Conservation (phyloP, 2,797 vertebrate species). For the Myripristis murdjan region DNA sequence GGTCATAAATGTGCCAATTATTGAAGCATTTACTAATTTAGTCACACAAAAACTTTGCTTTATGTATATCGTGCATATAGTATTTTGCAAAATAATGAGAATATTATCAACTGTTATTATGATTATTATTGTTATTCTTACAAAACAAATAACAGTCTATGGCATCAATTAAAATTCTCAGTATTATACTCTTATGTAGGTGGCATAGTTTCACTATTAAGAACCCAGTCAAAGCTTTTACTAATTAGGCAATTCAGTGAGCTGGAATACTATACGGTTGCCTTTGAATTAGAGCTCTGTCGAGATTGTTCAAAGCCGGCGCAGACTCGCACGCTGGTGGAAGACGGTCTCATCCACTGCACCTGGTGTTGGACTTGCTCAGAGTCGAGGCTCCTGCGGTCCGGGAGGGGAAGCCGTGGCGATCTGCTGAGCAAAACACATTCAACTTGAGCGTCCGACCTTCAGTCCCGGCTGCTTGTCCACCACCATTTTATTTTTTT, state of each 20-base stretch:
- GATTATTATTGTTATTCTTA: conserved; percentile 72
- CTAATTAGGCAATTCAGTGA: conserved; percentile 45
- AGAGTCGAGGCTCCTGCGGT: conserved; percentile 31
- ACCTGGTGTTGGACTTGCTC: conserved; percentile 21
- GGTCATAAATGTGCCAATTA: conserved; percentile 95
- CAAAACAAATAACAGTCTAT: conserved; percentile 54
- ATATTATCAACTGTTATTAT: conserved; percentile 78
- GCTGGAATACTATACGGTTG: conserved; percentile 66
- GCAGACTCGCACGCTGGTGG: conserved; percentile 29
- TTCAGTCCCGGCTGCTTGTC: conserved; percentile 63
- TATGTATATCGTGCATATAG: conserved; percentile 92
- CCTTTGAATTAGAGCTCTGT: conserved; percentile 71
- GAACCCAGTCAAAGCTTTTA: conserved; percentile 54
- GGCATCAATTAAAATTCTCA: conserved; percentile 83
- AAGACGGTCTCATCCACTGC: conserved; percentile 51
- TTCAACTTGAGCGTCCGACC: conserved; percentile 56
- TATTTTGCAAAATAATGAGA: conserved; percentile 89
- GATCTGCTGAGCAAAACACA: conserved; percentile 37
- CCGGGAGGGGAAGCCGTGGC: conserved; percentile 26
- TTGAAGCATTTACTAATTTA: conserved; percentile 90
- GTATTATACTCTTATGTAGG: conserved; percentile 89
- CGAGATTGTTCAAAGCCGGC: conserved; percentile 46
- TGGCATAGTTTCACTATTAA: conserved; percentile 84
- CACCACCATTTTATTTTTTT: conserved; percentile 76
- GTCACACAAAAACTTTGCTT: conserved; percentile 85